Conservation (phyloP, 2,888 invertebrate species). For the Stenichneumon culpator region DNA sequence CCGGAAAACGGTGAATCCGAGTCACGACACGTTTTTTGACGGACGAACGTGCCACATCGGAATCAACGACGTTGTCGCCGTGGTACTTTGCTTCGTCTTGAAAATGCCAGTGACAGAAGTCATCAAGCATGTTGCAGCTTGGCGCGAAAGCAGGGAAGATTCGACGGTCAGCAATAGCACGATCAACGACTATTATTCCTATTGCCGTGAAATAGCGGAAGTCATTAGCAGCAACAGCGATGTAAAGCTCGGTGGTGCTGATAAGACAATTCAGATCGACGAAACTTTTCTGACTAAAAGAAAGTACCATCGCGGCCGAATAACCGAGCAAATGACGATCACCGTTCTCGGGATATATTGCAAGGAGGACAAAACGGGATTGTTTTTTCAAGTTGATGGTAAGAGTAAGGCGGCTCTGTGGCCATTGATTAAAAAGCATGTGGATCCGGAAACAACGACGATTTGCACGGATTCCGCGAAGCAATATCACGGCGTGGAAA, state of each 20-base stretch:
- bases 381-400: conserved; percentile 51
- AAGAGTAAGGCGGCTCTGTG: too few relatives aligned
- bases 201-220: conserved; percentile 63
- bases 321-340: conserved; percentile 57
- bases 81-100: conserved; percentile 55
- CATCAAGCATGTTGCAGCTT: conserved; percentile 32
- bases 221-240: conserved; percentile 57
- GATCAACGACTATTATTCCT: conserved; percentile 59
- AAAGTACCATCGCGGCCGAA: conserved; percentile 36
- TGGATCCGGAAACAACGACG: too few relatives aligned
- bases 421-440: too few relatives aligned
- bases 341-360: conserved; percentile 66
- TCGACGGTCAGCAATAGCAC: conserved; percentile 41
- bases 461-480: too few relatives aligned
- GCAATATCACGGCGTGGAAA: too few relatives aligned
- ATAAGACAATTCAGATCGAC: conserved; percentile 29
- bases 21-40: conserved; percentile 57
- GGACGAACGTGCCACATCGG: conserved; percentile 49
- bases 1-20: conserved; percentile 56
- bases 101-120: conserved; percentile 54
- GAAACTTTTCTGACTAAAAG: neutral
- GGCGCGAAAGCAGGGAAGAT: conserved; percentile 36
- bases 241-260: conserved; percentile 55
- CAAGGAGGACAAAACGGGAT: conserved; percentile 65
- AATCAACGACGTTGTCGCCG: conserved; percentile 48